These are phyloP conservation scores for Malurus leucopterus DNA, from an alignment of 2,797 vertebrate species.

Conservation along the genomic window DNA sequence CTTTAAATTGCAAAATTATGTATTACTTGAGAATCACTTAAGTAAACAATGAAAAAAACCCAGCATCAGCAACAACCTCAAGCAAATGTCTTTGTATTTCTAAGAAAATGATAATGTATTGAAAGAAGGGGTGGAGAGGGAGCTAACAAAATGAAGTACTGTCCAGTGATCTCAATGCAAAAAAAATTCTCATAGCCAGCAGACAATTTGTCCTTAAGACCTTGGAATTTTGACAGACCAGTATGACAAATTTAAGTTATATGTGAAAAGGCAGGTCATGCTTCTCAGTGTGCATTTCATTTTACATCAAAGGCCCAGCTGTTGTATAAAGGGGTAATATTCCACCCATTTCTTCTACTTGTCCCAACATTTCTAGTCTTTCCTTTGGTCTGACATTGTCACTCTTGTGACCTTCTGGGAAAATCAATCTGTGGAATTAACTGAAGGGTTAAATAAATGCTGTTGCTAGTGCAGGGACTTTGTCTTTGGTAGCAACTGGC, in stretches of 20 bases:
- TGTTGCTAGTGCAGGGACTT: not conserved
- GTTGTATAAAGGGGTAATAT: not conserved
- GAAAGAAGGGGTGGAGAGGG: not conserved
- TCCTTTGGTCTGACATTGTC: not conserved
- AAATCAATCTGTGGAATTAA: not conserved
- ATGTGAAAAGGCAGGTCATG: not conserved
- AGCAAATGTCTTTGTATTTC: not conserved
- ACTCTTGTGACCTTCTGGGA: not conserved
- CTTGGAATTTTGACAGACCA: not conserved
- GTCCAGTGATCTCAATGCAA: not conserved
- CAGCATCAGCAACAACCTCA: not conserved
- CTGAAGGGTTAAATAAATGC: not conserved
- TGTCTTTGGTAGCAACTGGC: not conserved
- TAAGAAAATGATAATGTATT: not conserved
- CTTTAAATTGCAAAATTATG: conserved; percentile 59
- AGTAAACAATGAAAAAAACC: not conserved
- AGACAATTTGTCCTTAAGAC: not conserved
- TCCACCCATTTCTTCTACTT: not conserved
- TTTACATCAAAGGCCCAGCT: not conserved
- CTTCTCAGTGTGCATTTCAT: not conserved
- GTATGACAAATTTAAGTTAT: not conserved
- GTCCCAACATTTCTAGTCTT: not conserved
- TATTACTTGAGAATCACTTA: not conserved
- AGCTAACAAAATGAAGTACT: not conserved
- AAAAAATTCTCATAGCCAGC: not conserved